Evolutionary conservation across 1,140 invertebrate species (phyloP).

Genomic region (Bactericera cockerelli): DNA sequence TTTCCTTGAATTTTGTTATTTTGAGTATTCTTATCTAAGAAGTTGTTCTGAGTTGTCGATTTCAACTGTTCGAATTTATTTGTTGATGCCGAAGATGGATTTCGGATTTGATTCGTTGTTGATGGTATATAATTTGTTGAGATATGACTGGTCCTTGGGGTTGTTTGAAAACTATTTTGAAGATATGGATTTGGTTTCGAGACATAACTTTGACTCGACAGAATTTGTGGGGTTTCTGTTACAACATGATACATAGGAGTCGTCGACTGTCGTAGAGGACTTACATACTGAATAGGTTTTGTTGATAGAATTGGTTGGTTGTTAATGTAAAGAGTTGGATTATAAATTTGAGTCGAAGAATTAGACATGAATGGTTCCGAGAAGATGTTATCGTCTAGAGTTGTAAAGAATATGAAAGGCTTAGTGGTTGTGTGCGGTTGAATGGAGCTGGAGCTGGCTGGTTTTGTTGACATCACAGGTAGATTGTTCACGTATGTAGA

Average conservation of each 20-base stretch:
- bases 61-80: no score
- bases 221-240: neutral
- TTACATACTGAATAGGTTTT: neutral
- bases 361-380: neutral
- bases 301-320: conserved; percentile 1
- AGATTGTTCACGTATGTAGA: neutral
- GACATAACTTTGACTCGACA: neutral
- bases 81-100: no score
- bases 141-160: neutral
- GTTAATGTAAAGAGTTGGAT: conserved; percentile 4
- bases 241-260: conserved; percentile 3
- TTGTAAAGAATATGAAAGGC: neutral
- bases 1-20: no score
- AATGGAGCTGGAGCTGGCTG: neutral
- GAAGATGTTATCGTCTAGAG: neutral
- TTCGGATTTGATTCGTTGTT: no score
- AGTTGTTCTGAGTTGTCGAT: no score
- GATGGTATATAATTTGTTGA: neutral
- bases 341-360: neutral
- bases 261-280: neutral
- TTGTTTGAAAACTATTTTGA: neutral
- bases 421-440: neutral
- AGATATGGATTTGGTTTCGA: neutral
- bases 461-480: neutral
- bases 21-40: no score